Base-by-base conservation (phyloP, 1,140 invertebrate genomes). In the Aphidius ervi region DNA sequence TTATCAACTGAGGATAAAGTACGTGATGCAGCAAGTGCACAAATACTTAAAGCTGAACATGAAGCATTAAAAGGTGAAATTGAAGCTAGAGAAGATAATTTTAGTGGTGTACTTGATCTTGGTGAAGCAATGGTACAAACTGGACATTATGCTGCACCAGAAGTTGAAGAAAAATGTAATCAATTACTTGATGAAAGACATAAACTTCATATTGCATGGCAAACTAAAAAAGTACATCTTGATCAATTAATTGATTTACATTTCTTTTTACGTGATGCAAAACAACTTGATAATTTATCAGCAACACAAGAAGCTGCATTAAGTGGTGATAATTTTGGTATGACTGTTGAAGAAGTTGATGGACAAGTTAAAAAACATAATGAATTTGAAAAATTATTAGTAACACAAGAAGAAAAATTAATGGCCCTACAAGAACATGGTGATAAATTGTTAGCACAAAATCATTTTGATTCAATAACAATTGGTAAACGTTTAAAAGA, bases 221-320 rank as follows among this genome's bases (percentile, higher is more conserved):
- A 93, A 58, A 85, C 89, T 37, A 91, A 94, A 69, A 93, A 95
- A 74, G 86, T 95, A 4, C 89, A 93, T 68, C 80, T 99, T 31
- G 93, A 97, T 75, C 95, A 99, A 75, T 82, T 97, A 49, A 94
- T 96, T 63, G 95, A 98, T 74, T 81, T 96, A 57, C 94, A 98
- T 73, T 92, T 94, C 72, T 98, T 99, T 85, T 79, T 97, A 49
- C 83, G 95, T 41, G 97, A 99, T 81, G 93, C 93, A 9, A 95
- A 96, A 72, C 92, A 96, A 75, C 84, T 98, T 31, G 91, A 98
- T 68, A 91, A 93, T 65, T 82, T 94, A 4, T 95, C 93, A 61
- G 87, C 86, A 39, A 85, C 90, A 6, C 95, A 98, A 77, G 94
- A 97, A 81, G 92, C 89, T 1, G 85, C 88, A 0, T 71, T 86